phyloP scores from a whole-genome alignment of 2,797 vertebrate species.

The Tragelaphus eurycerus region DNA sequence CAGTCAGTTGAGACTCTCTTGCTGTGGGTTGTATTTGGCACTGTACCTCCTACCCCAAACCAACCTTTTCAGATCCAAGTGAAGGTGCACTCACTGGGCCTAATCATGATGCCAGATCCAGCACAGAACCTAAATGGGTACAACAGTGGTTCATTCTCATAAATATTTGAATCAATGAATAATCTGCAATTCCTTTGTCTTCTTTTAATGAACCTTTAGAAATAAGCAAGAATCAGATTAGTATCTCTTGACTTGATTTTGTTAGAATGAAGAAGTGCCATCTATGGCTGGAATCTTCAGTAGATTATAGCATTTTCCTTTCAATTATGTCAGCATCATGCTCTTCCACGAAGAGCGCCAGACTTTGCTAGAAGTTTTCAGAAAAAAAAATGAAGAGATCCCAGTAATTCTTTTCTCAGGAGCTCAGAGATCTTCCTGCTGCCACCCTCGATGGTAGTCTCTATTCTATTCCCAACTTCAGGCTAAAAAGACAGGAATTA shows the following conservation, averaged over 20 bases:
- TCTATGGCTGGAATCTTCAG: not conserved
- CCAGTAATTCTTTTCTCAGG: not conserved
- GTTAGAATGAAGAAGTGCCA: not conserved
- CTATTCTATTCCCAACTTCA: not conserved
- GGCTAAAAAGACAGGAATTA: not conserved
- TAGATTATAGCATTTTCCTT: not conserved
- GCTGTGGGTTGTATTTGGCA: too few species aligned
- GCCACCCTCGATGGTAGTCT: not conserved
- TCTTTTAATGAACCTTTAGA: not conserved
- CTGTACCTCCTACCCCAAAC: too few species aligned
- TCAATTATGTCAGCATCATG: not conserved
- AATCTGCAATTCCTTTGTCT: not conserved
- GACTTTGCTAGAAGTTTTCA: not conserved
- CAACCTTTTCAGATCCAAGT: not conserved
- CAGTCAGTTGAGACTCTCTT: rapidly evolving
- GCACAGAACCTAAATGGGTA: not conserved
- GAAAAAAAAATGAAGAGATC: not conserved
- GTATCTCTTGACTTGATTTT: not conserved
- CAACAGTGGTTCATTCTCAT: not conserved
- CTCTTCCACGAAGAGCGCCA: not conserved
- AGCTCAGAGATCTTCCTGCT: not conserved
- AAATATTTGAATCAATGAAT: not conserved
- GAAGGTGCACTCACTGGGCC: not conserved
- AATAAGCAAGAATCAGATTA: not conserved
- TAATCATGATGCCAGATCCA: not conserved